Conservation (phyloP, 2,113 vertebrate species). For the Ochotona princeps region DNA sequence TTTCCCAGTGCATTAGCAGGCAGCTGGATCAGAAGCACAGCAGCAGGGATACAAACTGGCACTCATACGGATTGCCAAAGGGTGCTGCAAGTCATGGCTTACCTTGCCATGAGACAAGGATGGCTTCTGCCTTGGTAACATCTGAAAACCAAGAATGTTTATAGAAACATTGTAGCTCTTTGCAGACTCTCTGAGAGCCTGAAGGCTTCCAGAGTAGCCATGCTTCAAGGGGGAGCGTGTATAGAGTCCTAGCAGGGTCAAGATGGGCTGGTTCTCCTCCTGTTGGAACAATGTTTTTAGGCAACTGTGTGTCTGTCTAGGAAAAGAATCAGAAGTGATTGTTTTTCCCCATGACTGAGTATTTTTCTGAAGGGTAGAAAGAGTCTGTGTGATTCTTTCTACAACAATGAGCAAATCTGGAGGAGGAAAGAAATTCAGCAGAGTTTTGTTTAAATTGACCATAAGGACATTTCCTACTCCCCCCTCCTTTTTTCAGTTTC, state of each 20-base stretch:
- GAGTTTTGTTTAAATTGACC: conserved; percentile 67
- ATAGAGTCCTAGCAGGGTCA: background rate
- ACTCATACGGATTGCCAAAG: too few species aligned
- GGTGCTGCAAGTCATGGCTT: too few species aligned
- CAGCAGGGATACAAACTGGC: too few species aligned
- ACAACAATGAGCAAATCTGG: conserved; percentile 46
- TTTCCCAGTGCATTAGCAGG: too few species aligned
- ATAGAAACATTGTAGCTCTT: conserved; percentile 29
- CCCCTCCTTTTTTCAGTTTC: conserved; percentile 64
- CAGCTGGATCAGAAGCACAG: too few species aligned
- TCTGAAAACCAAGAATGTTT: conserved; percentile 50
- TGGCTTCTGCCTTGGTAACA: conserved; percentile 41
- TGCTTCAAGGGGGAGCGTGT: background rate
- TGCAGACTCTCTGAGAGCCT: background rate
- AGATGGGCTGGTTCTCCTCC: background rate
- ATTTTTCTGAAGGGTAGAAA: conserved; percentile 52
- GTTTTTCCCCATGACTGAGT: conserved; percentile 19
- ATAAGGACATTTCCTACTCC: conserved; percentile 63
- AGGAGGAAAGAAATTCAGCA: conserved; percentile 57
- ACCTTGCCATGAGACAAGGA: too few species aligned
- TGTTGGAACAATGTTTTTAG: conserved; percentile 20
- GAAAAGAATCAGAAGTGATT: conserved; percentile 50
- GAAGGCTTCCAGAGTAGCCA: background rate
- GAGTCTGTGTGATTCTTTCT: conserved; percentile 36
- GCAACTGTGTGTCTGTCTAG: conserved; percentile 29